Conservation (phyloP, 2,113 vertebrate species). For the Xiphophorus couchianus region DNA sequence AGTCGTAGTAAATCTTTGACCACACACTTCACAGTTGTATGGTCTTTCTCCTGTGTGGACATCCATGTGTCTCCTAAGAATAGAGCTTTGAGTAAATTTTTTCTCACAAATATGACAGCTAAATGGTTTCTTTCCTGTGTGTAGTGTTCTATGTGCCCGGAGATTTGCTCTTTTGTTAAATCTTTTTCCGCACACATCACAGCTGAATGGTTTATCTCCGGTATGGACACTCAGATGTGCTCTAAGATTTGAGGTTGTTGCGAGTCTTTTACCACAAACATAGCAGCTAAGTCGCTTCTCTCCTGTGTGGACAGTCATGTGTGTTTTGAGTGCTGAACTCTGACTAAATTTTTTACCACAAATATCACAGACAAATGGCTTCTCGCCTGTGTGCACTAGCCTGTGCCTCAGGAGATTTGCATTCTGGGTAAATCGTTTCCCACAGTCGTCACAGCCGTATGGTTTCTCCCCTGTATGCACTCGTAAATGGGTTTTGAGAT, state of each 20-base stretch:
- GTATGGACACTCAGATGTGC: neutral
- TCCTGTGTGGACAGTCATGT: slow-evolving; percentile 6
- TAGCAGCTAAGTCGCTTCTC: slow-evolving; percentile 14
- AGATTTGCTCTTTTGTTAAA: slow-evolving; percentile 9
- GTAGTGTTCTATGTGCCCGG: slow-evolving; percentile 11
- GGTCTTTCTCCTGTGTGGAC: neutral
- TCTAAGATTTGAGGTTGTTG: neutral
- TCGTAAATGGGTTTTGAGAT: neutral
- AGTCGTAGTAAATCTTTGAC: neutral
- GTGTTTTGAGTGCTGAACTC: neutral
- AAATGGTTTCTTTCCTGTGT: slow-evolving; percentile 22
- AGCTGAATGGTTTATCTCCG: neutral
- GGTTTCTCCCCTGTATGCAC: neutral
- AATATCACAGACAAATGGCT: neutral
- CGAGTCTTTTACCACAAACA: slow-evolving; percentile 1
- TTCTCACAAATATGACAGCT: neutral
- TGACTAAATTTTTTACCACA: slow-evolving; percentile 9
- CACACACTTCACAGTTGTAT: neutral
- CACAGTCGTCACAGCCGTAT: neutral
- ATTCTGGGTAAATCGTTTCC: neutral
- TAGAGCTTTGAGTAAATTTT: neutral
- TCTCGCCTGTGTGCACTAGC: neutral
- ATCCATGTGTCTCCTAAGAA: neutral
- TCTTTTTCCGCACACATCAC: neutral
- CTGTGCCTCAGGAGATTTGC: neutral